These are phyloP conservation scores for Cygnus olor DNA, from an alignment of 2,797 vertebrate species.

Conservation along the genomic window DNA sequence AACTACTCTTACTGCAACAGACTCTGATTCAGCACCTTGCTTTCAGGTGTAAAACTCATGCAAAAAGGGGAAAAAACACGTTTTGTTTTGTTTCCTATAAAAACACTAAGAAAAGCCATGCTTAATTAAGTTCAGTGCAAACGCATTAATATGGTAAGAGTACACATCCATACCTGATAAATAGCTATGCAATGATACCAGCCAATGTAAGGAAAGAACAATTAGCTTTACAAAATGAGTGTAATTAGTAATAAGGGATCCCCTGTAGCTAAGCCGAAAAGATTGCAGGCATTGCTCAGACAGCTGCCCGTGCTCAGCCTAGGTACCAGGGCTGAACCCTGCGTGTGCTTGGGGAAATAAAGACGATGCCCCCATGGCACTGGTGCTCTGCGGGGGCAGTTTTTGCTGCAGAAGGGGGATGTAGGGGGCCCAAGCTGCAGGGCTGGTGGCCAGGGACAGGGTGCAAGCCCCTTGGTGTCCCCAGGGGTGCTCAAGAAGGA, in stretches of 20 bases:
- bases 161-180: neutral
- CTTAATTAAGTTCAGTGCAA: neutral
- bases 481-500: neutral
- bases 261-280: neutral
- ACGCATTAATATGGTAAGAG: neutral
- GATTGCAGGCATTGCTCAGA: neutral
- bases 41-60: constrained; percentile 34
- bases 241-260: neutral
- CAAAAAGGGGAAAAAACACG: neutral
- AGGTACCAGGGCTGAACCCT: neutral
- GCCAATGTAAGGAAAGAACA: neutral
- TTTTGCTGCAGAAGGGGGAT: neutral
- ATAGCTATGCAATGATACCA: neutral
- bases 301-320: neutral
- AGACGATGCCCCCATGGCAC: accelerated
- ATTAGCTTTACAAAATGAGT: neutral
- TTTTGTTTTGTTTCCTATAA: neutral
- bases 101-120: neutral
- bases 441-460: neutral
- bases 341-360: accelerated
- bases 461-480: neutral
- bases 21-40: constrained; percentile 59
- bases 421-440: neutral
- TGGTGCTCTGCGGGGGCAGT: neutral
- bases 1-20: constrained; percentile 33